Conservation (phyloP, 1,140 invertebrate genomes). For the Pogonomyrmex californicus region DNA sequence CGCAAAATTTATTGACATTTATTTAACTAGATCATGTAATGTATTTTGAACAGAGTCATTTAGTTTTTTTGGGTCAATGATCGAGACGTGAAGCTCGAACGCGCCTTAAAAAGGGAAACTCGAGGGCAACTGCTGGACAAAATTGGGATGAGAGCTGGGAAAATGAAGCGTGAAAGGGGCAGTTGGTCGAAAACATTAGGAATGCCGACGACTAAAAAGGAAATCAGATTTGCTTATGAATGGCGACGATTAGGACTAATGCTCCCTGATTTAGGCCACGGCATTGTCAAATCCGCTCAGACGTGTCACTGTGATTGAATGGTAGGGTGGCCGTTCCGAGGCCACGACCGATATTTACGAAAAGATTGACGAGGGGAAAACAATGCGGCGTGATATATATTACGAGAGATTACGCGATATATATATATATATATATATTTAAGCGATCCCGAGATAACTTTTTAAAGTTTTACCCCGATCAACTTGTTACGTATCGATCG, state of each 20-base stretch:
- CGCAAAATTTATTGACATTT: background rate
- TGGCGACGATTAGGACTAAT: slow-evolving; percentile 77
- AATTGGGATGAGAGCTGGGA: slow-evolving; percentile 40
- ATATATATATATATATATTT: slow-evolving; percentile 17
- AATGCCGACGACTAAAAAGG: slow-evolving; percentile 65
- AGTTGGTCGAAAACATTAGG: slow-evolving; percentile 72
- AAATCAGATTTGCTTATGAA: slow-evolving; percentile 80
- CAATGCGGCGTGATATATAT: slow-evolving; percentile 18
- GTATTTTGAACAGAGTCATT: slow-evolving; percentile 4
- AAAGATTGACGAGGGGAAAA: slow-evolving; percentile 17
- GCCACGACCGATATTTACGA: background rate
- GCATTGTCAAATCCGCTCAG: slow-evolving; percentile 61
- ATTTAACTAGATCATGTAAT: background rate
- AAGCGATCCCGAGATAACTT: slow-evolving; percentile 38
- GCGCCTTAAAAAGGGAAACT: slow-evolving; percentile 12
- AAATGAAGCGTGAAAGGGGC: slow-evolving; percentile 61
- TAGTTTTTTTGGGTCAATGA: slow-evolving; percentile 35
- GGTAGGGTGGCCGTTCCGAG: background rate
- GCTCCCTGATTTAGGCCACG: slow-evolving; percentile 67
- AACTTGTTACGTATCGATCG: slow-evolving; percentile 8
- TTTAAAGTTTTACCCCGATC: slow-evolving; percentile 3
- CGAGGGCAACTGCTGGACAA: background rate
- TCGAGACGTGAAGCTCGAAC: slow-evolving; percentile 17
- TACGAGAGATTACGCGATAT: slow-evolving; percentile 4
- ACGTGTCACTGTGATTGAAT: slow-evolving; percentile 68